A percentile compares a stretch with the other conserved stretches of the same genome.
phyloP scores from a whole-genome alignment of 2,113 vertebrate genomes.

The Aptenodytes patagonicus region DNA sequence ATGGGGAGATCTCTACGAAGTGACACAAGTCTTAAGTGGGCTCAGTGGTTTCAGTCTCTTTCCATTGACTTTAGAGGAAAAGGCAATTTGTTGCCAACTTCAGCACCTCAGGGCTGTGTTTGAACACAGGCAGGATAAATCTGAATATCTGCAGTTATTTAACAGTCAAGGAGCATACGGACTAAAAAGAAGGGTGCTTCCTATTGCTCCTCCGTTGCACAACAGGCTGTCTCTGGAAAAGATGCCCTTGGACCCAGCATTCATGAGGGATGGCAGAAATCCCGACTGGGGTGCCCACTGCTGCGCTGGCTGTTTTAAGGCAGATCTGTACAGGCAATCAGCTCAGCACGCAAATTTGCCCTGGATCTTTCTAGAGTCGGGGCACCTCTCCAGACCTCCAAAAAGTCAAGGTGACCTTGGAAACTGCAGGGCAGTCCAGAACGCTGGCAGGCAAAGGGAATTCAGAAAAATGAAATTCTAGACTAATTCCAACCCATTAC shows the following conservation, averaged over 20 bases:
- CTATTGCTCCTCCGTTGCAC: not conserved
- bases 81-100: not conserved
- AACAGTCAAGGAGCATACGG: not conserved
- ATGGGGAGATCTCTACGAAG: not conserved
- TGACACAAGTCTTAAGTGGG: not conserved
- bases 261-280: not conserved
- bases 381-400: not conserved
- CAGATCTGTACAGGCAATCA: not conserved
- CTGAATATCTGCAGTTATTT: not conserved
- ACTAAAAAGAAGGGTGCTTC: not conserved
- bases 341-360: not conserved
- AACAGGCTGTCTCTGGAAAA: not conserved
- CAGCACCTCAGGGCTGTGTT: not conserved
- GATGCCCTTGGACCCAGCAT: not conserved
- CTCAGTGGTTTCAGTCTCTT: not conserved
- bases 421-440: not conserved
- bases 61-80: not conserved
- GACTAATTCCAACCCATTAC: not conserved
- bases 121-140: not conserved
- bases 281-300: not conserved
- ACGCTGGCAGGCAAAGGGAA: not conserved
- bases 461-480: not conserved
- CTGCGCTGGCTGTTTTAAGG: not conserved
- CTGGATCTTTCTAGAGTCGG: not conserved
- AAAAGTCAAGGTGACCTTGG: not conserved